Base-by-base conservation (phyloP, 2,113 vertebrate genomes). In the Hirundichthys speculiger region DNA sequence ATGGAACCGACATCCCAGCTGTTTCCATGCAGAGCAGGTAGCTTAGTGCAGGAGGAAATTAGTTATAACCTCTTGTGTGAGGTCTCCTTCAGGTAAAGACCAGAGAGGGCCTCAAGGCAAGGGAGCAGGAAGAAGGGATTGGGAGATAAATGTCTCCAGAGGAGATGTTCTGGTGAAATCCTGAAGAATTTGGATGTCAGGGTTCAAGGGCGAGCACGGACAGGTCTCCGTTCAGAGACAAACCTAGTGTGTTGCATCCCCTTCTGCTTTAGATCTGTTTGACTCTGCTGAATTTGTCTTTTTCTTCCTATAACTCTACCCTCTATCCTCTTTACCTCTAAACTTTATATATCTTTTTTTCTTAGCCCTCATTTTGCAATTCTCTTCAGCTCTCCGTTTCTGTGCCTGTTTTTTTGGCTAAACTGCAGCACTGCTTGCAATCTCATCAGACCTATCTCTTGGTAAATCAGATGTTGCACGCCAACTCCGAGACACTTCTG, bases 371-470 rank as follows among this genome's bases (percentile, higher is more conserved):
- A 58, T 75, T 73, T 70, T 73, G 54, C 58, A 71, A 57, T 71
- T 66, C 66, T 45, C 58, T 34, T 18, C 41, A 10, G 18, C 34
- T 10, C 60, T 39, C 25, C 19, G 13, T 64, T 34, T 34, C 30
- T 34, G 6, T 10, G 30, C 64, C 48, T 46, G 50, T 53, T 60
- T 60, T 69, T 73, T 75, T 81, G 63, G 80, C 80, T 7, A 27
- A 41, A 64, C 38, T 22, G 41, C 62, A 41, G 73, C 27, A 1
- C 71, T 55, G 77, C 75, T 75, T 61, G 77, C 65, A 48, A 62
- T 83, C 79, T 77, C 79, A 79, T 77, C 84, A 42, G 64, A 46
- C 39, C 30, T 19, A 57, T 85, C 80, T 82, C 43, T 45, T 13
- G 20, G 67, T 56, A 65, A 75, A 87, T 75, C 85, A 42, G 64